Evolutionary conservation across 1,140 invertebrate species (phyloP).

Genomic region (Pachyrhynchus sulphureomaculatus): DNA sequence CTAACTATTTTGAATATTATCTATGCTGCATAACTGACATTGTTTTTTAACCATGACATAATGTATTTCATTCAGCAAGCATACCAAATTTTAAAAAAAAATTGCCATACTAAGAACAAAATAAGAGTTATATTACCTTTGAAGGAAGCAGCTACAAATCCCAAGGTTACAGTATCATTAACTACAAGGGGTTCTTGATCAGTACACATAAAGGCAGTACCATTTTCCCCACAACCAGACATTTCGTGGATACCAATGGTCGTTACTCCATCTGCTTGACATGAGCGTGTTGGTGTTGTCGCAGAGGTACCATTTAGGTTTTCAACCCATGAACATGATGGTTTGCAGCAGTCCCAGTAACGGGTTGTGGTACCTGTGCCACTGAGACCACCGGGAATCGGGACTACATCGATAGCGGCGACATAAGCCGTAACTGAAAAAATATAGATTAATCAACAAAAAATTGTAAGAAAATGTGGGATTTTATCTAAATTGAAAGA

Average conservation of each 20-base stretch:
- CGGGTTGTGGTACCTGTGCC: slow-evolving; percentile 21
- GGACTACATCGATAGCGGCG: slow-evolving; percentile 9
- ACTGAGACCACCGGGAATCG: slow-evolving; percentile 14
- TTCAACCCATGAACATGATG: slow-evolving; percentile 13
- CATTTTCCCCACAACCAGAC: slow-evolving; percentile 21
- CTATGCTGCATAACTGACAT: too few relatives aligned
- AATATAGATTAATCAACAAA: not conserved
- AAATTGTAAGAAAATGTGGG: too few relatives aligned
- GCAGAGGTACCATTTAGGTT: slow-evolving; percentile 5
- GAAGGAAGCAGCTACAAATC: slow-evolving; percentile 27
- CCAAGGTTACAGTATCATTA: slow-evolving; percentile 18
- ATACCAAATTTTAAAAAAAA: too few relatives aligned
- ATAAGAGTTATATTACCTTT: too few relatives aligned
- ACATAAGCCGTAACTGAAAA: slow-evolving; percentile 5
- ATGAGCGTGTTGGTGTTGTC: slow-evolving; percentile 16
- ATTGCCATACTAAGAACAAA: too few relatives aligned
- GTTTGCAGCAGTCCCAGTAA: slow-evolving; percentile 31
- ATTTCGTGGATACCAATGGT: slow-evolving; percentile 7
- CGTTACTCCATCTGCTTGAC: slow-evolving; percentile 21
- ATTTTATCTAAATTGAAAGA: too few relatives aligned
- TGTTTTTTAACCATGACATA: too few relatives aligned
- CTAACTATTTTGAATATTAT: too few relatives aligned
- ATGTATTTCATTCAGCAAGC: too few relatives aligned
- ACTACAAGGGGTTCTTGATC: slow-evolving; percentile 12
- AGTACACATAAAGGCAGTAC: slow-evolving; percentile 22